Conservation (phyloP, 2,113 vertebrate genomes). For the Ammodytes marinus region DNA sequence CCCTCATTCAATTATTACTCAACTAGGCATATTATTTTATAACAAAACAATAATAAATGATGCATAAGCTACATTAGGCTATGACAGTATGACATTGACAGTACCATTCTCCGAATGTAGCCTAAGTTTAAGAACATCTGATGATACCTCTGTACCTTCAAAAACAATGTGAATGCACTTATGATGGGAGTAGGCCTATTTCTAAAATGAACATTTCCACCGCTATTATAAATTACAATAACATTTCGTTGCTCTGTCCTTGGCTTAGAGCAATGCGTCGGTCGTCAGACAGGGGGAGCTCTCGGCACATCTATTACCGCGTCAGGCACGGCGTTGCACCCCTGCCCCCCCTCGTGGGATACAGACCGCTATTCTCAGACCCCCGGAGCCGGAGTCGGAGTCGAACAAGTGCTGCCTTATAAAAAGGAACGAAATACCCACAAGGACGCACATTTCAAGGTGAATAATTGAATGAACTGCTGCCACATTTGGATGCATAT, state of each 20-base stretch:
- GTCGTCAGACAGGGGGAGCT: conserved; percentile 73
- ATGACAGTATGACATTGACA: neutral
- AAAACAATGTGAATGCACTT: neutral
- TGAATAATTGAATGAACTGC: conserved; percentile 34
- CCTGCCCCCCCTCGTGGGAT: conserved; percentile 39
- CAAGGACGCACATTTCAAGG: conserved; percentile 36
- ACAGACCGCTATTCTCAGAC: conserved; percentile 68
- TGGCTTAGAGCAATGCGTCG: conserved; percentile 13
- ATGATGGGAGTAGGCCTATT: no score
- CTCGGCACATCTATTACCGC: conserved; percentile 28
- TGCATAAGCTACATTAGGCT: no score
- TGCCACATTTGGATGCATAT: conserved; percentile 29
- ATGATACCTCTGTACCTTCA: no score
- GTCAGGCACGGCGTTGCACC: conserved; percentile 1
- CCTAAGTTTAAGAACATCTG: no score
- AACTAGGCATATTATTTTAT: no score
- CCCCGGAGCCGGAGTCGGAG: conserved; percentile 13
- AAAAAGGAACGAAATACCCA: conserved; percentile 36
- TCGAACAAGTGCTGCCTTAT: conserved; percentile 52
- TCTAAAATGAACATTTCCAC: neutral
- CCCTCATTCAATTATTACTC: no score
- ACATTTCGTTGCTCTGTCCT: neutral
- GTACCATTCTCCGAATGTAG: neutral
- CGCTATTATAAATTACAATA: neutral
- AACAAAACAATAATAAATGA: no score